Base-by-base conservation (phyloP, 1,140 invertebrate genomes). In the Drosophila sp. region DNA sequence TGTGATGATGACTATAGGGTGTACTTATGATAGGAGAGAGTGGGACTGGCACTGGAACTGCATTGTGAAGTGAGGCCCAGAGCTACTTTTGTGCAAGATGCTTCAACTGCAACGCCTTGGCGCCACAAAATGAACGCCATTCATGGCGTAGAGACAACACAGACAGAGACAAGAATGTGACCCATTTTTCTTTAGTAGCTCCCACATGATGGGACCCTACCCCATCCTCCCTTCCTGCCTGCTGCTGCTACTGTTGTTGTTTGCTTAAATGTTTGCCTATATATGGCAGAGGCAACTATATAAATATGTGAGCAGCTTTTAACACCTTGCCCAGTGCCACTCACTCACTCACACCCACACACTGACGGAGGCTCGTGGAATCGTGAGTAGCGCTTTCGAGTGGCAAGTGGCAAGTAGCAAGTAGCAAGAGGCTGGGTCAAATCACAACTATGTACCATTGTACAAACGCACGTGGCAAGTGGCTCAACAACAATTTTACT, bases 261-360 rank as follows among this genome's bases (percentile, higher is more conserved):
- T 78, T 87, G 84, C 73, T 79, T 77, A 87, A 86, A 86, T 87
- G 83, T 87, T 86, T 86, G 84, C 63, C 83, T 81, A 80, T 86
- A 87, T 83, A 86, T 83, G 83, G 72, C 70, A 76, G 72, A 73
- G 69, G 69, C 83, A 82, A 84, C 83, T 86, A 86, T 70, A 86
- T 86, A 86, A 86, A 86, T 86, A 86, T 86, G 83, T 86, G 84
- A 86, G 75, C 83, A 86, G 83, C 84, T 83, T 86, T 86, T 86
- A 87, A 86, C 83, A 86, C 83, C 83, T 86, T 75, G 72, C 61
- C 79, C 73, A 65, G 27, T 66, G 75, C 70, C 44, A 64, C 61
- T 47, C 70, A 62, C 38, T 25, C 35, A 38, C 35, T 30, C 2
- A 41, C 10, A 23, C 23, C 7, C 4, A n/a, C 17, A 17, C 17